Percentiles rank a stretch among this genome's conserved stretches.
These are phyloP conservation scores for Parus major DNA, from an alignment of 2,113 vertebrate genomes.

Conservation along the genomic window DNA sequence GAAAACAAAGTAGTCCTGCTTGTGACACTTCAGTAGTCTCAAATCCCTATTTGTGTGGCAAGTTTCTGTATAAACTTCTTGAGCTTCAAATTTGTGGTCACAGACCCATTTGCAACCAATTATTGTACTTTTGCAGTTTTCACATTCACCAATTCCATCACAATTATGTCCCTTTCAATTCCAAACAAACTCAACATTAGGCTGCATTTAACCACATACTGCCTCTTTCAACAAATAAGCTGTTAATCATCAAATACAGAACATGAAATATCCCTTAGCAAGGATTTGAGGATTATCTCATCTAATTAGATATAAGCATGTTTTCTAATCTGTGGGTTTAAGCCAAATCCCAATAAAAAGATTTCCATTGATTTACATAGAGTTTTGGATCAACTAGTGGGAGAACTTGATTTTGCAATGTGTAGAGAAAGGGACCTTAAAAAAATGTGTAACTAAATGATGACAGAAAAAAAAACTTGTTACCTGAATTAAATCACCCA, in stretches of 20 bases:
- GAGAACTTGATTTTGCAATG: neutral
- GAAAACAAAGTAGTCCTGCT: neutral
- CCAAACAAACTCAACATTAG: neutral
- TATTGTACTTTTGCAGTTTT: neutral
- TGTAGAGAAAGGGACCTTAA: neutral
- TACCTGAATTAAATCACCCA: neutral
- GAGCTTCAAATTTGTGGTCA: neutral
- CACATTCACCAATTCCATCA: neutral
- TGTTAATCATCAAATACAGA: constrained; percentile 12
- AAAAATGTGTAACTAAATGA: neutral
- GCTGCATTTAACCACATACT: neutral
- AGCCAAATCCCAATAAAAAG: constrained; percentile 47
- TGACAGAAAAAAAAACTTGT: neutral
- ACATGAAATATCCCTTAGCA: constrained; percentile 20
- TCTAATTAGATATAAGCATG: constrained; percentile 57
- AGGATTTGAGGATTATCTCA: constrained; percentile 65
- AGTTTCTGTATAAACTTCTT: neutral
- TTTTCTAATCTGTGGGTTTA: constrained; percentile 43
- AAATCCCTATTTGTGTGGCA: neutral
- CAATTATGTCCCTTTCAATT: neutral
- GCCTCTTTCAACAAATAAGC: constrained; percentile 21
- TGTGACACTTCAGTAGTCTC: neutral
- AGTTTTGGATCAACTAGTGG: neutral
- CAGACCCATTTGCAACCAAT: neutral
- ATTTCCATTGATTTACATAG: constrained; percentile 16